Base-by-base conservation (phyloP, 2,113 vertebrate genomes). In the Zeus faber region DNA sequence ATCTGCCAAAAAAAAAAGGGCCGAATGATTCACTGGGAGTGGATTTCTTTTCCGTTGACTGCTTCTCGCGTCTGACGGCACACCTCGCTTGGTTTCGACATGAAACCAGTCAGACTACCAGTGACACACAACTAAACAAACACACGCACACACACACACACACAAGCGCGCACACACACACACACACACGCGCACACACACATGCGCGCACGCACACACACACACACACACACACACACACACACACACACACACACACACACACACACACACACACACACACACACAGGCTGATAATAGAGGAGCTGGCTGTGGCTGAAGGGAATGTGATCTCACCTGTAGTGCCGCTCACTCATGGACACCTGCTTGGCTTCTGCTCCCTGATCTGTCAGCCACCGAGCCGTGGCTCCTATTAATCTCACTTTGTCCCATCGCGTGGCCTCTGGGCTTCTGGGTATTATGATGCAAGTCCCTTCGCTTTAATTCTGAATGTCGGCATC, bases 311-410 rank as follows among this genome's bases (percentile, higher is more conserved):
- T 52, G 22, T 55, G 23, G 37, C 49, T 11, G 24, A 67, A 27
- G 25, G 43, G 50, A 67, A 56, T 33, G 65, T 66, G 61, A 58
- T 46, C 58, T 55, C 68, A 71, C 65, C 65, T 76, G 58, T 54
- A 27, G 47, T n/a, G 33, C 56, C 60, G 21, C 0, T 75, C 71
- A 83, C 63, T 72, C 68, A 73, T 11, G 11, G 40, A 65, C 67
- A 71, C 63, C 70, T 74, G 65, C 3, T 21, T 33, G 24, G 35
- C 22, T 70, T 53, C 76, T 1, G 3, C 57, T 65, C 54, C 49
- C 27, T 55, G 51, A 35, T 54, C 51, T 45, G 31, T 67, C 55
- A 60, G 60, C 21, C 18, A 39, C 8, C 50, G 3, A 79, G 20
- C 50, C 5, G 10, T 48, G 37, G 24, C 45, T 17, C 57, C 58